Base-by-base conservation (phyloP, 2,113 vertebrate species). In the Coptodon bakossiorum region DNA sequence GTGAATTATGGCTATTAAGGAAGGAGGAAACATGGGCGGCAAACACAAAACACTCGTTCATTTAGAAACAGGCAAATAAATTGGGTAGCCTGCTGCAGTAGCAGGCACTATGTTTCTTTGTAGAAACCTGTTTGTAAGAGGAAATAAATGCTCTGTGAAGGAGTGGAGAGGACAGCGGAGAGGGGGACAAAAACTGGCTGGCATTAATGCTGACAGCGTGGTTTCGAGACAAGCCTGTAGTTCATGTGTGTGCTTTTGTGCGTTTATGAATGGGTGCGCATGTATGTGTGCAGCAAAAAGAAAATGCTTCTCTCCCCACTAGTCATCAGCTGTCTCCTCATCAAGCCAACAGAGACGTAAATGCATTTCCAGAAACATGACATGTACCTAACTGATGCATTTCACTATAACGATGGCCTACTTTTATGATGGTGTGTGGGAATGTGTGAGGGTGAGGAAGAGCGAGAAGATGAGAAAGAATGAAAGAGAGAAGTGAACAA, bases 11-110 rank as follows among this genome's bases (percentile, higher is more conserved):
- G 83, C 43, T 11, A 66, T 89, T 81, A 59, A 22, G 27, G 40
- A 59, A 59, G 17, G 61, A 86, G 79, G 48, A 88, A 94, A 94
- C 82, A 91, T 48, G 81, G 6, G n/a, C 3, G 14, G 36, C n/a
- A 57, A 85, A 86, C n/a, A 83, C 59, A 90, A 81, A 81, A 85
- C 82, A 43, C 34, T 86, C 27, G 29, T 88, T 88, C 87, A 86
- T 84, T 80, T 80, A 66, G 43, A 11, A 22, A 52, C 24, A 48
- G 34, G 71, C 22, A 59, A 79, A 88, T 86, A 29, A 56, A 63
- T 10, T 54, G 81, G 78, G 31, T 19, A 19, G 56, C 78, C 29
- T 1, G 29, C 57, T 84, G 34, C 27, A 56, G 50, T 50, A 53
- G 71, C 54, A 36, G 56, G 80, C 13, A 14, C 24, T 4, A 4